These are phyloP conservation scores for Rhagium mordax DNA, from an alignment of 2,888 invertebrate genomes.

Conservation along the genomic window DNA sequence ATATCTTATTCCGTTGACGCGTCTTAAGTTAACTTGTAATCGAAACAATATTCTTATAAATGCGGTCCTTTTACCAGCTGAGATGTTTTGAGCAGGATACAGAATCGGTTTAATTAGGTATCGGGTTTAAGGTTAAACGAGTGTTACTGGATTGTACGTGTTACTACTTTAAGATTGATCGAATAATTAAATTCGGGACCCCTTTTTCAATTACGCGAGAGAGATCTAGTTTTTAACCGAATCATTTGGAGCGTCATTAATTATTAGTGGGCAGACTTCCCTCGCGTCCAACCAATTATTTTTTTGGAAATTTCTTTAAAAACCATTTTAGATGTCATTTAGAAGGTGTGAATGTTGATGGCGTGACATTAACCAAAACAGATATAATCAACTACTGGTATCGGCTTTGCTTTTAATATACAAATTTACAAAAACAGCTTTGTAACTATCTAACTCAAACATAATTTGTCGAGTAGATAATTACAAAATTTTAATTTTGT, in stretches of 20 bases:
- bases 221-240: neutral
- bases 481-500: too few species aligned
- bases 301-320: neutral
- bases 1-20: constrained; percentile 25
- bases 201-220: neutral
- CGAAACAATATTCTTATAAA: constrained; percentile 22
- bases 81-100: constrained; percentile 16
- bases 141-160: neutral
- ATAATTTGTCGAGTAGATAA: too few species aligned
- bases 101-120: constrained; percentile 21
- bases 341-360: neutral
- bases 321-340: neutral
- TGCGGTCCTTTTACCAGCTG: neutral
- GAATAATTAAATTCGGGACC: constrained; percentile 1
- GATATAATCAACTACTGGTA: neutral
- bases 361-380: neutral
- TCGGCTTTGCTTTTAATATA: neutral
- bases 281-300: neutral
- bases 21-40: constrained; percentile 7
- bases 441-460: too few species aligned
- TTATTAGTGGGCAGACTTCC: neutral
- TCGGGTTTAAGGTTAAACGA: constrained; percentile 25
- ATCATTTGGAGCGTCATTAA: constrained; percentile 9
- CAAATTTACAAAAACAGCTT: too few species aligned
- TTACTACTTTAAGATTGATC: constrained; percentile 5